Conservation (phyloP, 2,888 invertebrate genomes). For the Exocentrus adspersus region DNA sequence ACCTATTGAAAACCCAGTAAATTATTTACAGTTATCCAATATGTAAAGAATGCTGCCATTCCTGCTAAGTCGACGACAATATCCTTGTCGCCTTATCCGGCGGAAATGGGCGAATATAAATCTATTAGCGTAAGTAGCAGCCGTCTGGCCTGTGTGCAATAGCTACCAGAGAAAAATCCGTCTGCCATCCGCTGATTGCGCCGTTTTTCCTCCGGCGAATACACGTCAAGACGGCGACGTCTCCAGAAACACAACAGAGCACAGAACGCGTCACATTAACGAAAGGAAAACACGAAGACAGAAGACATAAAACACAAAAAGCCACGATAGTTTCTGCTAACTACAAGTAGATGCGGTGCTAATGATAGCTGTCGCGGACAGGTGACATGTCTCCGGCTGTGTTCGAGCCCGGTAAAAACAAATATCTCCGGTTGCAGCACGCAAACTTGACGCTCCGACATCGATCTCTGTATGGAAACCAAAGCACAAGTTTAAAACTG, state of each 20-base stretch:
- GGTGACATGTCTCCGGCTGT: constrained; percentile 44
- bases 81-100: too few species aligned
- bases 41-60: too few species aligned
- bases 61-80: too few species aligned
- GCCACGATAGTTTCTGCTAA: constrained; percentile 40
- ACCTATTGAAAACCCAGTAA: too few species aligned
- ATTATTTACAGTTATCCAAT: too few species aligned
- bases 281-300: constrained; percentile 35
- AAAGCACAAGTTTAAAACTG: too few species aligned
- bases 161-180: neutral
- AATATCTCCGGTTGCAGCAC: constrained; percentile 41
- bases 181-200: neutral
- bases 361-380: constrained; percentile 47
- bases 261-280: constrained; percentile 26
- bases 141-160: neutral
- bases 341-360: constrained; percentile 45
- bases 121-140: neutral
- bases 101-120: neutral
- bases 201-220: neutral
- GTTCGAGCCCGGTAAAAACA: constrained; percentile 41
- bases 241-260: constrained; percentile 8
- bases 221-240: neutral
- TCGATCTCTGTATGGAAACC: neutral
- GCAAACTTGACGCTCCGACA: constrained; percentile 29
- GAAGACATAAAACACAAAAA: constrained; percentile 40